Conservation (phyloP, 1,140 invertebrate species). For the Macrobrachium nipponense region DNA sequence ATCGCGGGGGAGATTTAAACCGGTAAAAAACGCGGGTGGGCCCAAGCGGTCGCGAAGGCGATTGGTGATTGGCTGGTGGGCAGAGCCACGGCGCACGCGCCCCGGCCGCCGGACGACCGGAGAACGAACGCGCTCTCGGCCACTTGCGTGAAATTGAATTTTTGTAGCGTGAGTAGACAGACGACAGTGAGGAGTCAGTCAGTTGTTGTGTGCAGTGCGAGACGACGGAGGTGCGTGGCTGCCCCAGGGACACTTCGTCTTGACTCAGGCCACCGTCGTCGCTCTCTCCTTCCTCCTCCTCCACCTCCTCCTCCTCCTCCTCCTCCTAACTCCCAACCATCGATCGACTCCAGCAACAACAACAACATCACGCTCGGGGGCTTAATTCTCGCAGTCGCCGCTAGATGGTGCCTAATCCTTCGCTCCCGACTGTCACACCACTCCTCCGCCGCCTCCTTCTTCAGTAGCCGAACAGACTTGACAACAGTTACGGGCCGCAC, state of each 20-base stretch:
- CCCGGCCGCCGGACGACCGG: conserved; percentile 8
- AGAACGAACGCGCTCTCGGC: conserved; percentile 41
- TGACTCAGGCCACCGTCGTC: too few relatives aligned
- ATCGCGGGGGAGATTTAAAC: conserved; percentile 44
- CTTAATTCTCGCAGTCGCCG: conserved; percentile 4
- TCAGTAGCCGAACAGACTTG: conserved; percentile 53
- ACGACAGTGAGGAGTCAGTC: conserved; percentile 47
- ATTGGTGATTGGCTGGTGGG: conserved; percentile 16
- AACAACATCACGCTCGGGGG: not conserved
- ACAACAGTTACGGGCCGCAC: conserved; percentile 40
- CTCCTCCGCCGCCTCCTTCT: too few relatives aligned
- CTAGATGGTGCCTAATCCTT: conserved; percentile 48
- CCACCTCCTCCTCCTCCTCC: too few relatives aligned
- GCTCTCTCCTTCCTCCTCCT: too few relatives aligned
- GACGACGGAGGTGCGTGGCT: conserved; percentile 48
- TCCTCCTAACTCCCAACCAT: conserved; percentile 16
- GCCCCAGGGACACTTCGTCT: not conserved
- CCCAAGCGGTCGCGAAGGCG: conserved; percentile 22
- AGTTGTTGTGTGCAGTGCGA: conserved; percentile 51
- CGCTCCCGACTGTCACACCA: conserved; percentile 33
- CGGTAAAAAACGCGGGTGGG: conserved; percentile 57
- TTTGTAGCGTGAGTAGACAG: conserved; percentile 51
- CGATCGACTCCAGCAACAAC: conserved; percentile 28
- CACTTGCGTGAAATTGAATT: conserved; percentile 61
- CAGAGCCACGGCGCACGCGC: conserved; percentile 46